Percentiles rank a stretch among this genome's conserved stretches.
Conservation (phyloP, 1,140 invertebrate species). For the Achroia grisella region DNA sequence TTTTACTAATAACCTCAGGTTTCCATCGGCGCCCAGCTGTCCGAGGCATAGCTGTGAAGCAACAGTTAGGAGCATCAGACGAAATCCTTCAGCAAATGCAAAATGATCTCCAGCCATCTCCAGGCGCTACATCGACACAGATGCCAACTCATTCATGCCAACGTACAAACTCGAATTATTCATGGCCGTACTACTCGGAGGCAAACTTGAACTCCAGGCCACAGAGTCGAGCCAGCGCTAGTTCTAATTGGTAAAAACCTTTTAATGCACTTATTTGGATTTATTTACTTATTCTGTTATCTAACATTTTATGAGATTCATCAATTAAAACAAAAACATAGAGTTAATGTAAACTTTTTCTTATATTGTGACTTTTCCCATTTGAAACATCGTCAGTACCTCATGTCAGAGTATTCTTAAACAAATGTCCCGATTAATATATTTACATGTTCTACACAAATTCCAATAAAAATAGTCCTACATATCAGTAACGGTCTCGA, state of each 20-base stretch:
- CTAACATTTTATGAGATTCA: too few species aligned
- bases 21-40: conserved; percentile 91
- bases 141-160: conserved; percentile 64
- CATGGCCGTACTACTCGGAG: conserved; percentile 79
- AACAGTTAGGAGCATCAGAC: conserved; percentile 83
- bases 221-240: conserved; percentile 48
- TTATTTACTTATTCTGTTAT: not conserved
- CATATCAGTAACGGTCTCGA: too few species aligned
- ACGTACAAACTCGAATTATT: conserved; percentile 67
- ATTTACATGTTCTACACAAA: too few species aligned
- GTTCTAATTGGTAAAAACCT: conserved; percentile 44
- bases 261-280: too few species aligned
- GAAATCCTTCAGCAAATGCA: conserved; percentile 89
- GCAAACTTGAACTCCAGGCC: conserved; percentile 68
- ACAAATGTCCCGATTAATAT: too few species aligned
- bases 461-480: too few species aligned
- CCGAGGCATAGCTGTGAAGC: conserved; percentile 74
- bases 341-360: too few species aligned
- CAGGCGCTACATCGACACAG: conserved; percentile 55
- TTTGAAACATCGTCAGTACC: too few species aligned
- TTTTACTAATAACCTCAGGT: conserved; percentile 25
- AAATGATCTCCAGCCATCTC: conserved; percentile 77
- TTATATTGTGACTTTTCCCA: too few species aligned
- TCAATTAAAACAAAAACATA: too few species aligned
- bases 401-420: too few species aligned